Conservation (phyloP, 2,888 invertebrate species). For the Acleris laterana region DNA sequence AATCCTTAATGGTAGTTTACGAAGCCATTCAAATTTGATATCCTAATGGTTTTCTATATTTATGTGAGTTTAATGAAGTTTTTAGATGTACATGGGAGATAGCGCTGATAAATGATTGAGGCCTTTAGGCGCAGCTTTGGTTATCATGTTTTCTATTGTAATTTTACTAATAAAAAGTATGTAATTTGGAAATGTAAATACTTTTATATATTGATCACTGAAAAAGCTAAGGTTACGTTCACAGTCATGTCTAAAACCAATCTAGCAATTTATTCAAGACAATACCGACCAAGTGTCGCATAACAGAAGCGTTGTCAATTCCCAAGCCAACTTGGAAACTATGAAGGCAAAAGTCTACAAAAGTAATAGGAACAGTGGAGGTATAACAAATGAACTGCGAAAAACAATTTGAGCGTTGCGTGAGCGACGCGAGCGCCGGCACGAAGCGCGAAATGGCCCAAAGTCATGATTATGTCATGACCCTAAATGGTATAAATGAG, state of each 20-base stretch:
- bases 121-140: background rate
- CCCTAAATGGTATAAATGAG: background rate
- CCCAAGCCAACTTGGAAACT: no score
- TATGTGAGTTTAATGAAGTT: conserved; percentile 40
- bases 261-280: no score
- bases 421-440: conserved; percentile 42
- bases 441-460: conserved; percentile 33
- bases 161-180: no score
- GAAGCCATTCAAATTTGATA: conserved; percentile 33
- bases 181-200: no score
- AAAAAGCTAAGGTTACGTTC: no score
- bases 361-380: conserved; percentile 8
- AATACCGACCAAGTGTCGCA: no score
- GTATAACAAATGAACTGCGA: conserved; percentile 35
- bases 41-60: conserved; percentile 45
- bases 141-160: conserved; percentile 10
- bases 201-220: no score
- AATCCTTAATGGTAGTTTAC: conserved; percentile 47
- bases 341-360: conserved; percentile 24
- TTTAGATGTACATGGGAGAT: conserved; percentile 24
- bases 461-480: conserved; percentile 21
- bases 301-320: no score
- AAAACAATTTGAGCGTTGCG: conserved; percentile 48
- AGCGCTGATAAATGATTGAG: conserved; percentile 34
- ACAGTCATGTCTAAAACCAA: no score